Conservation (phyloP, 2,888 invertebrate species). For the Lasiommata megera region DNA sequence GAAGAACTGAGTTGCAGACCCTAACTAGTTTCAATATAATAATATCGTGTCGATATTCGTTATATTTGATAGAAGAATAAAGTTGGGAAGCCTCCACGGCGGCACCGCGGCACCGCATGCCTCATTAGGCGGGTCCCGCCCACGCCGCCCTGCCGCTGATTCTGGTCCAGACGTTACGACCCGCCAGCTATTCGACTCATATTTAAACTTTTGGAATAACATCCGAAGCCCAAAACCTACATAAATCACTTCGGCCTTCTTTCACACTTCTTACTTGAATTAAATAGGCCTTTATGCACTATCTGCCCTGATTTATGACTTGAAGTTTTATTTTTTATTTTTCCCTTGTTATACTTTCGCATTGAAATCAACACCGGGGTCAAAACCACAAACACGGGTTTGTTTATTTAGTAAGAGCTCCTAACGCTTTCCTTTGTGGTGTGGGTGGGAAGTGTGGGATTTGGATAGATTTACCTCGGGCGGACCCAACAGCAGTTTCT, state of each 20-base stretch:
- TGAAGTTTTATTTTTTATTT: constrained; percentile 20
- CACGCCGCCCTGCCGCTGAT: constrained; percentile 1
- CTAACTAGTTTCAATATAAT: neutral
- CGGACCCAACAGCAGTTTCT: too few species aligned
- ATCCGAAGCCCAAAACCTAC: constrained; percentile 45
- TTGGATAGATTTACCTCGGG: too few species aligned
- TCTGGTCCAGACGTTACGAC: constrained; percentile 11
- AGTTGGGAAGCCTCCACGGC: constrained; percentile 15
- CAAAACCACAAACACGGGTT: too few species aligned
- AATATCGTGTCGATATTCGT: neutral
- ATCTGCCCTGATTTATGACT: constrained; percentile 63
- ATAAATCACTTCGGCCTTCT: constrained; percentile 69
- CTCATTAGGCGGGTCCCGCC: constrained; percentile 28
- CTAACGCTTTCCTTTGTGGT: too few species aligned
- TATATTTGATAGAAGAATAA: constrained; percentile 17
- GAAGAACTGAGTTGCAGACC: neutral
- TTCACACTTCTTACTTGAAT: constrained; percentile 71
- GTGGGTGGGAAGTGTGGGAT: too few species aligned
- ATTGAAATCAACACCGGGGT: neutral
- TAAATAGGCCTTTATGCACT: constrained; percentile 67
- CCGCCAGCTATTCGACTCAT: constrained; percentile 45
- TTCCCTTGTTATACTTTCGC: neutral
- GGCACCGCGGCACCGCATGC: constrained; percentile 24
- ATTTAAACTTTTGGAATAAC: constrained; percentile 73
- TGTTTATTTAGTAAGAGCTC: too few species aligned